Conservation (phyloP, 1,140 invertebrate species). For the Drosophila tsacasi region DNA sequence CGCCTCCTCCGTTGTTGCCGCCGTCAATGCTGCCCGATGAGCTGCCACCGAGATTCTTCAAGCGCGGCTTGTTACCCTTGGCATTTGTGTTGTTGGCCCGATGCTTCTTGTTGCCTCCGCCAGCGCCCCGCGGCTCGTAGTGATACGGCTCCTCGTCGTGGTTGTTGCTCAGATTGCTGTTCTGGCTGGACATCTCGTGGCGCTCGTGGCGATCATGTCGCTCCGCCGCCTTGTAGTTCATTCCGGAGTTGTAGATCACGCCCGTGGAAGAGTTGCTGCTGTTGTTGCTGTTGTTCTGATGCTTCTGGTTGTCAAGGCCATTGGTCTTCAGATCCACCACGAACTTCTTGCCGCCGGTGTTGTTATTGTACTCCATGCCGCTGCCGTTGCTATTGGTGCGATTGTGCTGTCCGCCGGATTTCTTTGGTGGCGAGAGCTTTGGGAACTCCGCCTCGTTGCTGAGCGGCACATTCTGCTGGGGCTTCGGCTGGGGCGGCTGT, state of each 20-base stretch:
- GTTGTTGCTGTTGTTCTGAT: conserved; percentile 42
- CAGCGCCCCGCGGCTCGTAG: conserved; percentile 58
- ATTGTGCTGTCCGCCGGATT: conserved; percentile 72
- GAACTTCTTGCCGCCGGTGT: conserved; percentile 61
- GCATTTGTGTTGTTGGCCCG: conserved; percentile 86
- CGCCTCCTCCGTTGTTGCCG: conserved; percentile 24
- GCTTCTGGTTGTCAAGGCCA: conserved; percentile 60
- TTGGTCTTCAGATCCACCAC: conserved; percentile 68
- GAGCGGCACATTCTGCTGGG: conserved; percentile 68
- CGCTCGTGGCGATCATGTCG: conserved; percentile 77
- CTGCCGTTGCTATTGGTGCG: conserved; percentile 72
- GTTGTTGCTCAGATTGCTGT: conserved; percentile 76
- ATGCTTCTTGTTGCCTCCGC: conserved; percentile 84
- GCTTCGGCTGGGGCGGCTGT: conserved; percentile 46
- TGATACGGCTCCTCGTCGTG: conserved; percentile 71
- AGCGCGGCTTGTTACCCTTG: conserved; percentile 81
- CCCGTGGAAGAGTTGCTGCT: conserved; percentile 48
- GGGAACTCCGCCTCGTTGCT: conserved; percentile 84
- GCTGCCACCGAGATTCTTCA: conserved; percentile 79
- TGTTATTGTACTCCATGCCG: conserved; percentile 68
- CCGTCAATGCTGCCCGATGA: conserved; percentile 72
- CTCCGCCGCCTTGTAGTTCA: conserved; percentile 79
- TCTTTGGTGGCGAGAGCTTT: conserved; percentile 83
- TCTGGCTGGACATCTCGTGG: conserved; percentile 82
- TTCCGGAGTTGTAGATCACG: conserved; percentile 76